Conservation (phyloP, 1,140 invertebrate species). For the Trachymyrmex septentrionalis region DNA sequence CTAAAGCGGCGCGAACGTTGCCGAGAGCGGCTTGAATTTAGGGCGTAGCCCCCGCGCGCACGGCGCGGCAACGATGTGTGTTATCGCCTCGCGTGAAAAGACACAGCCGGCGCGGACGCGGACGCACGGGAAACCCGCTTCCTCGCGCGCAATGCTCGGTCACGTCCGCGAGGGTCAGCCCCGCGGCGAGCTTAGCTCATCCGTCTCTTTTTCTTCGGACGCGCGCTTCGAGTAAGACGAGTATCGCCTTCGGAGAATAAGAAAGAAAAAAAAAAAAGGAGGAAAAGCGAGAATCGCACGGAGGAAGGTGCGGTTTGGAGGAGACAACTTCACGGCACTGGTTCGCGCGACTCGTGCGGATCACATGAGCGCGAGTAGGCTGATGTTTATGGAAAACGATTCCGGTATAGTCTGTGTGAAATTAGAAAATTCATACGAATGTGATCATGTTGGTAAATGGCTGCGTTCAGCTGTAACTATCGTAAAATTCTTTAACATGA, state of each 20-base stretch:
- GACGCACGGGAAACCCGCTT: constrained; percentile 42
- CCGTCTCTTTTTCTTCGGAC: not conserved
- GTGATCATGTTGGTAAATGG: no score
- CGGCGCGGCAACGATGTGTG: constrained; percentile 33
- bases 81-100: constrained; percentile 7
- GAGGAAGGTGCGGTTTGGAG: not conserved
- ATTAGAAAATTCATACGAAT: no score
- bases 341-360: not conserved
- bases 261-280: not conserved
- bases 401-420: no score
- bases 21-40: constrained; percentile 53
- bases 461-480: no score
- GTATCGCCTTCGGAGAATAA: not conserved
- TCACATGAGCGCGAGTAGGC: constrained; percentile 3
- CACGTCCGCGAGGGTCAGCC: constrained; percentile 8
- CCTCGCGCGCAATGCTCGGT: constrained; percentile 24
- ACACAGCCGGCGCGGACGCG: constrained; percentile 14
- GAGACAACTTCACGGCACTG: not conserved
- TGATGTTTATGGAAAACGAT: not conserved
- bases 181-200: not conserved
- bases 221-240: not conserved
- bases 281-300: not conserved
- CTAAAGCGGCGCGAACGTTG: constrained; percentile 11
- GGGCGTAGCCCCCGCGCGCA: constrained; percentile 53
- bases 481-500: no score